These are phyloP conservation scores for Melospiza melodia DNA, from an alignment of 2,113 vertebrate species.

Conservation along the genomic window DNA sequence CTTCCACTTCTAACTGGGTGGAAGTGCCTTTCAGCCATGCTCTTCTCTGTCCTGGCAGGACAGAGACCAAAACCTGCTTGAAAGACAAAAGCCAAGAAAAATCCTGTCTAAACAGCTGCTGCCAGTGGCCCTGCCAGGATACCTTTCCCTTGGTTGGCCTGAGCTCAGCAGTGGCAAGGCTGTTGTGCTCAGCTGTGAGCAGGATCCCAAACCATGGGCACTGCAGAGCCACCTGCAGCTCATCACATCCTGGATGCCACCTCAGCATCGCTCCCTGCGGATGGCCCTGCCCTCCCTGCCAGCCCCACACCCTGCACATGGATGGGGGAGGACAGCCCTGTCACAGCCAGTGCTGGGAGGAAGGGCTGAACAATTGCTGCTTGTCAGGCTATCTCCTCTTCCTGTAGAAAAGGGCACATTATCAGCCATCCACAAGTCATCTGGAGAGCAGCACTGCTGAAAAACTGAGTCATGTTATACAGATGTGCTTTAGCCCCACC, in stretches of 20 bases:
- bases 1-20: background rate
- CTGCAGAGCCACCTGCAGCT: background rate
- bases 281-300: background rate
- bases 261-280: background rate
- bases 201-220: rapidly evolving
- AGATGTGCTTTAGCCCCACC: background rate
- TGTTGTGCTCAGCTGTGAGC: background rate
- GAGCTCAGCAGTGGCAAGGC: background rate
- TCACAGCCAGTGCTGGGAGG: background rate
- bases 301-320: rapidly evolving
- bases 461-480: background rate
- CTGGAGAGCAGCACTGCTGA: background rate
- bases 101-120: background rate
- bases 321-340: rapidly evolving
- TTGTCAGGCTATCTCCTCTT: background rate
- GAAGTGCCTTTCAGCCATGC: background rate
- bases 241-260: background rate
- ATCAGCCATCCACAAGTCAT: background rate
- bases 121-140: background rate
- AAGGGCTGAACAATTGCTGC: constrained; percentile 22
- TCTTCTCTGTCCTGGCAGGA: background rate
- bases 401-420: background rate
- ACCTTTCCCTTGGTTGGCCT: background rate
- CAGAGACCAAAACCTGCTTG: background rate
- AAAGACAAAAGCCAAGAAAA: background rate